Percentiles rank a stretch among this genome's conserved stretches.
These are phyloP conservation scores for Amia ocellicauda DNA, from an alignment of 2,113 vertebrate genomes.

Conservation along the genomic window DNA sequence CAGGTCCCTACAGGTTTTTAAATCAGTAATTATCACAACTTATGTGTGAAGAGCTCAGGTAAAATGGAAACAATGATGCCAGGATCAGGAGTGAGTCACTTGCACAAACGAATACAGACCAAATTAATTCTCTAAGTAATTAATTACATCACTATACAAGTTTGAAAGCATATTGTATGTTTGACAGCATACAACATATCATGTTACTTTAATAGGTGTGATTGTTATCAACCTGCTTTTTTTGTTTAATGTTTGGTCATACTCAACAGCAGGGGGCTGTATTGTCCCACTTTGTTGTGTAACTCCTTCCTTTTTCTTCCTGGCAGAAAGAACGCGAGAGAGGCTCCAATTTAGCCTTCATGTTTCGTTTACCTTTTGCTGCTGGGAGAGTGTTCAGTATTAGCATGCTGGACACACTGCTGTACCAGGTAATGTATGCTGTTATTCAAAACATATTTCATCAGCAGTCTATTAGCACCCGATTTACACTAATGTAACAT, in stretches of 20 bases:
- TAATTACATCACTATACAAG: too few relatives aligned
- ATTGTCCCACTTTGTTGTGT: not conserved
- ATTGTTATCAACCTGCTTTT: not conserved
- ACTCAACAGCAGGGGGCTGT: not conserved
- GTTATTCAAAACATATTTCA: not conserved
- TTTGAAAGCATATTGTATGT: too few relatives aligned
- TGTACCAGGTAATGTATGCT: slow-evolving; percentile 71
- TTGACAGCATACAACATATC: too few relatives aligned
- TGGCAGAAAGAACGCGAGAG: slow-evolving; percentile 80
- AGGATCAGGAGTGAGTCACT: too few relatives aligned
- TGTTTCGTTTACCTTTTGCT: slow-evolving; percentile 83
- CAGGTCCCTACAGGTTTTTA: too few relatives aligned
- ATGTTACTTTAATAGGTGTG: too few relatives aligned
- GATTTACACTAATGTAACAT: not conserved
- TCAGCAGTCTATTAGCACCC: slow-evolving; percentile 1
- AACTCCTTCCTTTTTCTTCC: slow-evolving; percentile 27
- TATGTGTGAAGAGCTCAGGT: too few relatives aligned
- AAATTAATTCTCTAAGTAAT: too few relatives aligned
- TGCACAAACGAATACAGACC: too few relatives aligned
- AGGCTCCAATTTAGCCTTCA: slow-evolving; percentile 81
- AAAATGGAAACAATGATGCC: too few relatives aligned
- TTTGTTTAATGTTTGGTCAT: not conserved
- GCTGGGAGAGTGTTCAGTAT: slow-evolving; percentile 82
- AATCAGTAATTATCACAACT: too few relatives aligned
- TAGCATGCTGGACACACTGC: slow-evolving; percentile 81